Evolutionary conservation across 1,140 invertebrate genomes (phyloP), one percentile per base, ranked within the genome.

Genomic region (Drosophila teissieri): DNA sequence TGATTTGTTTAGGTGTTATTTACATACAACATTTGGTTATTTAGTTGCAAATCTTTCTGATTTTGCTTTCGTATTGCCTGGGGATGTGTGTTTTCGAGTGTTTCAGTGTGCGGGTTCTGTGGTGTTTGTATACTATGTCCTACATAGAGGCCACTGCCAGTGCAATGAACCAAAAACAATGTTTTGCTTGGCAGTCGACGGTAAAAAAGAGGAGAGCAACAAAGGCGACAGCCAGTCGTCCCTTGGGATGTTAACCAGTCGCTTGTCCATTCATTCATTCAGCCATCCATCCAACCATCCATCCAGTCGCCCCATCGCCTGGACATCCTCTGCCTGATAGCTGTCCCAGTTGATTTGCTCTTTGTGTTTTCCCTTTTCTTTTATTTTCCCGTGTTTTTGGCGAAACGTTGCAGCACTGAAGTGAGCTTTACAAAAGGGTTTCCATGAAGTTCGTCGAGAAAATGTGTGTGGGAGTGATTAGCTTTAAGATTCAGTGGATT

Each of bases 141-240:
- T 70, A 89, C 73, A 84, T 88, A 69, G 82, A 19, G 81, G 77
- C 73, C 46, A 81, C 44, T 55, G 61, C 31, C 74, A 86, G 82
- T 85, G 69, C 82, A 85, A 74, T 85, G 82, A 85, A 85, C 82
- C 74, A 86, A 78, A 85, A 78, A 85, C 60, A 83, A 76, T 73
- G 67, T 65, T 70, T 54, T 55, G 81, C 56, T 62, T 74, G 79
- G 7, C 52, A 51, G 24, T 17, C 40, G 34, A 12, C 45, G 39
- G 49, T 39, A 51, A 27, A 45, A 45, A 42, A 49, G n/a, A 37
- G 27, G 31, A 37, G 34, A 73, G 42, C 64, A 27, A 70, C 67
- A 70, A 70, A 48, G 22, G 24, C 46, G 69, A 56, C 69, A 74
- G 46, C 27, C 42, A 24, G 68, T n/a, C 55, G 64, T 70, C 51